Base-by-base conservation (phyloP, 2,113 vertebrate genomes). In the Ictalurus punctatus region DNA sequence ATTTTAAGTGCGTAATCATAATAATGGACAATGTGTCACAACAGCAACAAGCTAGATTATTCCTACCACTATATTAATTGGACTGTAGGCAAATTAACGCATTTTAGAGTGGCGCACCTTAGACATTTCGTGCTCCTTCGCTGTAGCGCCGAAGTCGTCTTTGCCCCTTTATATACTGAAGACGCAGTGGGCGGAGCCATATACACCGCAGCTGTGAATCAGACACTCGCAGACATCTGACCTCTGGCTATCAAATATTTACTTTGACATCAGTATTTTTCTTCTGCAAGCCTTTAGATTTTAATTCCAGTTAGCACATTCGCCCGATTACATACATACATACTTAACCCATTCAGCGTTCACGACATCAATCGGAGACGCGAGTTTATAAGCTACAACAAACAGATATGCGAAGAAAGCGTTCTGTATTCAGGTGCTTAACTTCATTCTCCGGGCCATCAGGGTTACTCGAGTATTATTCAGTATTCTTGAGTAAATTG, bases 151-250 rank as follows among this genome's bases (percentile, higher is more conserved):
- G 34, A 86, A 88, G 14, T 44, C 58, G 59, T 58, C 65, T 16
- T 69, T 78, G 58, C 40, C 27, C 0, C 27, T 34, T 48, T 84
- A 56, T 84, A 65, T 81, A 56, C 59, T 12, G n/a, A 56, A 85
- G 27, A 4, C 30, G 37, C 54, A 85, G 84, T 76, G 65, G 91
- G 90, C 1, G 85, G 79, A 81, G 86, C 81, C 69, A 81, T 44
- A 37, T 59, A 61, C 27, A 84, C 58, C 34, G 10, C 27, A 30
- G 8, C 69, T 61, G 10, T 37, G 12, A 44, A 69, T 83, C 27
- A 83, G 37, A 69, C 6, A 58, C 1, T 58, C 10, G 27, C 44
- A 58, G 23, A 81, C 40, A 27, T 40, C 48, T 12, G 21, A 73
- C n/a, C 44, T 63, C 48, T 65, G 1, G 13, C 40, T 63, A 79